Percentiles rank a stretch among this genome's conserved stretches.
phyloP scores from a whole-genome alignment of 2,113 vertebrate genomes.

The Morone chrysops region DNA sequence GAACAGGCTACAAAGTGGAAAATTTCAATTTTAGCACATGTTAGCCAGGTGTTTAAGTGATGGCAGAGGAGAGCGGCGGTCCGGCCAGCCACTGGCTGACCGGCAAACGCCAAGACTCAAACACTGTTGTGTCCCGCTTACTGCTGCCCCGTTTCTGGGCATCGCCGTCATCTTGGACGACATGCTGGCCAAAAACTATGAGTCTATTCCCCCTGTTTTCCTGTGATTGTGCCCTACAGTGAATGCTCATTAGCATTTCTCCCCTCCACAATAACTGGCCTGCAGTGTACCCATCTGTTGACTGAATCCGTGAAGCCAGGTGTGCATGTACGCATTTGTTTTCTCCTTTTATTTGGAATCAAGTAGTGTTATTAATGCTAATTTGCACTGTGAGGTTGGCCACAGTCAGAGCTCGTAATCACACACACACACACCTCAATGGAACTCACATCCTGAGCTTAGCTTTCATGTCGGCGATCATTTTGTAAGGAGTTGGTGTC shows the following conservation, averaged over 20 bases:
- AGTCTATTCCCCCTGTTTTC: conserved; percentile 30
- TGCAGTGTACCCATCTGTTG: conserved; percentile 68
- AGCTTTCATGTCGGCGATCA: conserved; percentile 35
- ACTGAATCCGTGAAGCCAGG: conserved; percentile 60
- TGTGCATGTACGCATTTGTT: conserved; percentile 70
- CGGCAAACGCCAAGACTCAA: conserved; percentile 30
- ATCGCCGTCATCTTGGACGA: conserved; percentile 20
- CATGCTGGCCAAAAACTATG: conserved; percentile 28
- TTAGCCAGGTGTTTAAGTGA: conserved; percentile 32
- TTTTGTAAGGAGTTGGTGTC: conserved; percentile 47
- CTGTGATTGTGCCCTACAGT: conserved; percentile 36
- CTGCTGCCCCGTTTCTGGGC: conserved; percentile 46
- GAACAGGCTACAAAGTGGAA: conserved; percentile 23
- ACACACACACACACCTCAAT: not conserved
- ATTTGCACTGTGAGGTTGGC: conserved; percentile 60
- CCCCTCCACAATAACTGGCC: conserved; percentile 41
- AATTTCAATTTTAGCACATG: conserved; percentile 20
- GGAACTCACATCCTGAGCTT: not conserved
- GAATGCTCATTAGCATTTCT: conserved; percentile 54
- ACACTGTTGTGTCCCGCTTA: not conserved
- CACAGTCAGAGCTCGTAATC: conserved; percentile 35
- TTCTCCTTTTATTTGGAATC: conserved; percentile 68
- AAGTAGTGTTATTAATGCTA: conserved; percentile 70
- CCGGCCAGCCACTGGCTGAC: conserved; percentile 46
- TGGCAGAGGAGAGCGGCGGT: conserved; percentile 1